Percentiles rank a stretch among this genome's conserved stretches.
These are phyloP conservation scores for Trematomus bernacchii DNA, from an alignment of 2,797 vertebrate genomes.

Conservation along the genomic window DNA sequence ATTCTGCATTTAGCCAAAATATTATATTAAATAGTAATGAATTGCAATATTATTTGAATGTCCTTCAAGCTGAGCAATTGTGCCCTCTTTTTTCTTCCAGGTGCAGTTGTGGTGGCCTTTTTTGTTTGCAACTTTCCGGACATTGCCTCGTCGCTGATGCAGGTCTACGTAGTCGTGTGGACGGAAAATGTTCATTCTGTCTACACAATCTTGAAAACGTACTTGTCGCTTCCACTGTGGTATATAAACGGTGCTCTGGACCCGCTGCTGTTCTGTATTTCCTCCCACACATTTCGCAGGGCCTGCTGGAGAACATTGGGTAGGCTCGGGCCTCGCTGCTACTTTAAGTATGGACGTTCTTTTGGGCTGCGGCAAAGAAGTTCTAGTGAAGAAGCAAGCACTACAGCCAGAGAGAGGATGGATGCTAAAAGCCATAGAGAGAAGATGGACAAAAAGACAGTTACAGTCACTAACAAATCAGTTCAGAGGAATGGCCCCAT, in stretches of 20 bases:
- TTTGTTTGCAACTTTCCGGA: conserved; percentile 87
- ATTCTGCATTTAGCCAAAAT: neutral
- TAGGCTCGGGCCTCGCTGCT: conserved; percentile 58
- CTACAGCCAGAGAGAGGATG: conserved; percentile 54
- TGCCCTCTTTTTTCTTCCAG: conserved; percentile 55
- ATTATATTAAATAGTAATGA: neutral
- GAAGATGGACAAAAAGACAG: conserved; percentile 14
- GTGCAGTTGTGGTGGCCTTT: conserved; percentile 83
- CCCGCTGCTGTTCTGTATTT: conserved; percentile 86
- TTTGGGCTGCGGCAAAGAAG: conserved; percentile 53
- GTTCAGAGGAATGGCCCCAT: neutral
- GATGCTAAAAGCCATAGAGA: conserved; percentile 21
- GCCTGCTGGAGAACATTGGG: conserved; percentile 82
- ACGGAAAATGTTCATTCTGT: conserved; percentile 75
- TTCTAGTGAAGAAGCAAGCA: conserved; percentile 57
- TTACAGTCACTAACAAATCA: conserved; percentile 27
- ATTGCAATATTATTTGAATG: neutral
- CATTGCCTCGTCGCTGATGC: conserved; percentile 86
- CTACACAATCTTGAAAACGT: conserved; percentile 85
- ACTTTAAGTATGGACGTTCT: conserved; percentile 14
- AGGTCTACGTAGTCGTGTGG: conserved; percentile 84
- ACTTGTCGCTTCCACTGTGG: conserved; percentile 86
- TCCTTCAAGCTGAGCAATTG: neutral
- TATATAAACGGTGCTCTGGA: conserved; percentile 86
- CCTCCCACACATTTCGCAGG: conserved; percentile 83